Conservation (phyloP, 2,113 vertebrate genomes). For the Psophia crepitans region DNA sequence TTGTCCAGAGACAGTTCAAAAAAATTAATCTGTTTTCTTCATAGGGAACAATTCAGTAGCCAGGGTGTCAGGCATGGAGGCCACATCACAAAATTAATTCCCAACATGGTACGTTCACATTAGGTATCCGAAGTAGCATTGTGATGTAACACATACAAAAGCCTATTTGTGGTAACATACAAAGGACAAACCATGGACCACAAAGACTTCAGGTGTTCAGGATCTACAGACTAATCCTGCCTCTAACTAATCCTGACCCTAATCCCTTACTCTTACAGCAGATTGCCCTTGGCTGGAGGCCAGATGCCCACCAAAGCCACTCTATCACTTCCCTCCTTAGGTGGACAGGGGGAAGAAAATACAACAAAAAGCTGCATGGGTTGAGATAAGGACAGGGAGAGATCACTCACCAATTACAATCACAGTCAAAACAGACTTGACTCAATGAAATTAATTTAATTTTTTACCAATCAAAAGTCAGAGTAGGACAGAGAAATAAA, state of each 20-base stretch:
- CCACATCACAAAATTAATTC: neutral
- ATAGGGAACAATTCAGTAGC: neutral
- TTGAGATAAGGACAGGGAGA: fast-evolving
- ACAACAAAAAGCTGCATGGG: neutral
- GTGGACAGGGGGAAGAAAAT: neutral
- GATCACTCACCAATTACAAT: neutral
- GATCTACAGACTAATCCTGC: neutral
- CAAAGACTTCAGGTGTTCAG: neutral
- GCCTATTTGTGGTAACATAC: neutral
- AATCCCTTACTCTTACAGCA: neutral
- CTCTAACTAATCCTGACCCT: neutral
- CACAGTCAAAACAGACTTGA: neutral
- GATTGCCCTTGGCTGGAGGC: neutral
- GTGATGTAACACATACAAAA: neutral
- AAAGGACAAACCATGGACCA: neutral
- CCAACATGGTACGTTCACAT: neutral
- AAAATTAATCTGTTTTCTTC: neutral
- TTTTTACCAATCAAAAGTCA: neutral
- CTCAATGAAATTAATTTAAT: neutral
- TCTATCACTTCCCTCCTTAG: no score
- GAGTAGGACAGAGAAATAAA: neutral
- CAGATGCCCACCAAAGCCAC: neutral
- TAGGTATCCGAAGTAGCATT: neutral
- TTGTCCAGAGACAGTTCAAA: neutral
- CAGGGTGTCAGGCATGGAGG: neutral